Conservation (phyloP, 1,140 invertebrate species). For the Mizuhopecten yessoensis region DNA sequence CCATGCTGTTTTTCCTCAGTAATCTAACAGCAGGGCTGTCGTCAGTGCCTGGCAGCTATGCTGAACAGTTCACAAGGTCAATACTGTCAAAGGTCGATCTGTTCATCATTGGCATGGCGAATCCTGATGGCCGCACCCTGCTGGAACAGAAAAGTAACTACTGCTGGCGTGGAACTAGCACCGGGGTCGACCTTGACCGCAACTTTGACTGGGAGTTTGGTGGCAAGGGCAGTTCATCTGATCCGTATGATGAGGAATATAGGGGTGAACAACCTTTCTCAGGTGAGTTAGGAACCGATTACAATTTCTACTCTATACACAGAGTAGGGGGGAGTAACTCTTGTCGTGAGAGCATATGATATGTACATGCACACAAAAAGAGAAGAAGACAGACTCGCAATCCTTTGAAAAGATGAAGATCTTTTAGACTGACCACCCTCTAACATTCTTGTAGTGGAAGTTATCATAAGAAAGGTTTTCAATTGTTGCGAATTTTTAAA, state of each 20-base stretch:
- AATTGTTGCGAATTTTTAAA: too few species aligned
- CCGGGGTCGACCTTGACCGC: slow-evolving; percentile 80
- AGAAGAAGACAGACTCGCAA: too few species aligned
- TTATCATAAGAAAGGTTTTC: too few species aligned
- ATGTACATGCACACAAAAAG: too few species aligned
- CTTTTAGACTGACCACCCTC: too few species aligned
- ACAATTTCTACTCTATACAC: too few species aligned
- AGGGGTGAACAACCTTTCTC: slow-evolving; percentile 76
- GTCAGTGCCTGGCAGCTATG: slow-evolving; percentile 42
- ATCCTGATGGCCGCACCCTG: slow-evolving; percentile 79
- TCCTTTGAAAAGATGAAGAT: too few species aligned
- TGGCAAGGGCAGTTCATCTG: slow-evolving; percentile 75
- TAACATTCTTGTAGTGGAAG: too few species aligned
- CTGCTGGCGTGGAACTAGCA: slow-evolving; percentile 80
- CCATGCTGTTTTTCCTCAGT: slow-evolving; percentile 74
- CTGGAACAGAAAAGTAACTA: slow-evolving; percentile 78
- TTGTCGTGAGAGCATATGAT: too few species aligned
- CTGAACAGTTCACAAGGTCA: slow-evolving; percentile 55
- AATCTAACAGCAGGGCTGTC: slow-evolving; percentile 72
- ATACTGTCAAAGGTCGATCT: slow-evolving; percentile 76
- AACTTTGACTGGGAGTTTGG: slow-evolving; percentile 82
- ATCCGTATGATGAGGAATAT: slow-evolving; percentile 79
- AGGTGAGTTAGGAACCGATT: too few species aligned
- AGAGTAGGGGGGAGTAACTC: too few species aligned
- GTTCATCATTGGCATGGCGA: slow-evolving; percentile 77